Base-by-base conservation (phyloP, 2,113 vertebrate species). In the Oncorhynchus keta region DNA sequence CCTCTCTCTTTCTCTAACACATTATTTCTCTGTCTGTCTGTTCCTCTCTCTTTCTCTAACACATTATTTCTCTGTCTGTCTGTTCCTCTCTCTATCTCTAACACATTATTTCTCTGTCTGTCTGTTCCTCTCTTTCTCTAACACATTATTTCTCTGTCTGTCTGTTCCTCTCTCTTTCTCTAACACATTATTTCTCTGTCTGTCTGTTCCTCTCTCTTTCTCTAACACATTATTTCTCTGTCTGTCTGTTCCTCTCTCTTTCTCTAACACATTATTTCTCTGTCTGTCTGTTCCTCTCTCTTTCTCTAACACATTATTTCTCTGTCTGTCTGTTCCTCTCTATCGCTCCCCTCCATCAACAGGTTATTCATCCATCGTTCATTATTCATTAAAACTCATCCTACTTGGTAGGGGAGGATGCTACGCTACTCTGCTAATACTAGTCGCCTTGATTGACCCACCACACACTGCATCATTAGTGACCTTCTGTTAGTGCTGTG, bases 361-460 rank as follows among this genome's bases (percentile, higher is more conserved):
- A 72, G 68, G 76, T 75, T 48, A 59, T 70, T 83, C n/a, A 62
- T 62, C 59, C 59, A 22, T 11, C 35, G 1, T 65, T 77, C 14
- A 71, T 81, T 85, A 86, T 79, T 85, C 67, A 83, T 81, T 20
- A 86, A 76, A 86, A 76, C 69, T 35, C 48, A 73, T 62, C 59
- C 70, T 59, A 1, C 12, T 12, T 48, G 22, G 28, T 55, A 11
- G 32, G 18, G 28, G 32, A 68, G 8, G 4, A 45, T 67, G 78
- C 61, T 70, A 68, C 68, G 74, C 68, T 81, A 82, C 77, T 85
- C 82, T 86, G 72, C 73, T 81, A 83, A 87, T 84, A 76, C 78
- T 76, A 80, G 68, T 88, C 61, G 72, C 5, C 2, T 51, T 83
- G 77, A 84, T 78, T 78, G 72, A 51, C 79, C 35, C 59, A 8